phyloP scores from a whole-genome alignment of 2,113 vertebrate genomes.

The Antigone vipio region DNA sequence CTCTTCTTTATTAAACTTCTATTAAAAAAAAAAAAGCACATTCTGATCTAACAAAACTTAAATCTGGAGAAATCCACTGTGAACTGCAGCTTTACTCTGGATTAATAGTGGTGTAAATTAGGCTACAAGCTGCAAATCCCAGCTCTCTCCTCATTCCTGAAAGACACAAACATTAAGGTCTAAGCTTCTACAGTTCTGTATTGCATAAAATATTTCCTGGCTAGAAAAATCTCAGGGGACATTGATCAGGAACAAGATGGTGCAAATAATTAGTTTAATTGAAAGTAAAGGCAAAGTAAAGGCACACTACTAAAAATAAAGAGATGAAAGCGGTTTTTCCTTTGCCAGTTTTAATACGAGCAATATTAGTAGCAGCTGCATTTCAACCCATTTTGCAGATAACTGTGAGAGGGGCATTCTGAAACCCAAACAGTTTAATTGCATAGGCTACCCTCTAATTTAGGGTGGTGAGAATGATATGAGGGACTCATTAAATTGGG shows the following conservation, averaged over 20 bases:
- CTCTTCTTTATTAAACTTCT: neutral
- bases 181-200: neutral
- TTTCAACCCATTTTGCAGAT: neutral
- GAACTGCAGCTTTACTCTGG: neutral
- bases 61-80: neutral
- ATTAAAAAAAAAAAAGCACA: neutral
- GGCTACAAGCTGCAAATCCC: neutral
- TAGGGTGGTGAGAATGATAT: slow-evolving; percentile 65
- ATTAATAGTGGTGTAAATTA: neutral
- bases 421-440: slow-evolving; percentile 58
- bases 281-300: slow-evolving; percentile 18
- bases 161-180: neutral
- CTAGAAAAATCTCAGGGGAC: slow-evolving; percentile 28
- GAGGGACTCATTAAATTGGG: slow-evolving; percentile 67
- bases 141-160: neutral
- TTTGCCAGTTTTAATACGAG: neutral
- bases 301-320: neutral
- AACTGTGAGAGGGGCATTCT: slow-evolving; percentile 29
- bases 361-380: slow-evolving; percentile 35
- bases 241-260: neutral
- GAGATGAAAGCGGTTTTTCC: slow-evolving; percentile 32
- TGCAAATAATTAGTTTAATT: slow-evolving; percentile 54
- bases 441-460: slow-evolving; percentile 69
- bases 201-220: slow-evolving; percentile 35
- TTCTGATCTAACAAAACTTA: neutral